Conservation (phyloP, 2,888 invertebrate genomes). For the Tachina grossa region DNA sequence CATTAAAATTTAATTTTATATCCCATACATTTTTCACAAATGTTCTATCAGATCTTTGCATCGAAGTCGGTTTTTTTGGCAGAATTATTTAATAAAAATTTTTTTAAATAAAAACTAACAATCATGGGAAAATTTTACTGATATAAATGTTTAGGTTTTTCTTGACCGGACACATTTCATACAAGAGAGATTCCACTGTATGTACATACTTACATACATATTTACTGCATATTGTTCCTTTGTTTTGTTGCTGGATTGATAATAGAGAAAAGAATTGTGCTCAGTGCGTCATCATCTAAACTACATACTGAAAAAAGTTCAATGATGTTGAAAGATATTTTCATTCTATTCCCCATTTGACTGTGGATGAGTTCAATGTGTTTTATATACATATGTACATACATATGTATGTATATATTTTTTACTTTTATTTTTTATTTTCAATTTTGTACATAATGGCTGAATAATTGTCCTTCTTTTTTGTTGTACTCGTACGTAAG, state of each 20-base stretch:
- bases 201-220: background rate
- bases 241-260: constrained; percentile 56
- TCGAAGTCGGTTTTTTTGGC: no score
- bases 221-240: constrained; percentile 7
- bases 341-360: constrained; percentile 63
- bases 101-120: no score
- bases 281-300: constrained; percentile 64
- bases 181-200: no score
- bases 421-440: constrained; percentile 74
- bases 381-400: constrained; percentile 26
- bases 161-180: no score
- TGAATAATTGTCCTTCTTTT: constrained; percentile 79
- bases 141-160: no score
- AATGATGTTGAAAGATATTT: constrained; percentile 51
- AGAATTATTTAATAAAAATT: no score
- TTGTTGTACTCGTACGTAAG: constrained; percentile 38
- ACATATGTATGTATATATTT: constrained; percentile 13
- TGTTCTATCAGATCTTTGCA: no score
- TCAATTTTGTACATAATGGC: constrained; percentile 80
- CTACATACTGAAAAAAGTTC: constrained; percentile 37
- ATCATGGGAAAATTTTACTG: no score
- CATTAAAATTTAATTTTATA: no score
- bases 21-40: no score
- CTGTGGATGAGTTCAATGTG: constrained; percentile 70
- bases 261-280: constrained; percentile 40